A percentile compares a stretch with the other conserved stretches of the same genome.
These are phyloP conservation scores for Mythimna albipuncta DNA, from an alignment of 2,888 invertebrate genomes.

Conservation along the genomic window DNA sequence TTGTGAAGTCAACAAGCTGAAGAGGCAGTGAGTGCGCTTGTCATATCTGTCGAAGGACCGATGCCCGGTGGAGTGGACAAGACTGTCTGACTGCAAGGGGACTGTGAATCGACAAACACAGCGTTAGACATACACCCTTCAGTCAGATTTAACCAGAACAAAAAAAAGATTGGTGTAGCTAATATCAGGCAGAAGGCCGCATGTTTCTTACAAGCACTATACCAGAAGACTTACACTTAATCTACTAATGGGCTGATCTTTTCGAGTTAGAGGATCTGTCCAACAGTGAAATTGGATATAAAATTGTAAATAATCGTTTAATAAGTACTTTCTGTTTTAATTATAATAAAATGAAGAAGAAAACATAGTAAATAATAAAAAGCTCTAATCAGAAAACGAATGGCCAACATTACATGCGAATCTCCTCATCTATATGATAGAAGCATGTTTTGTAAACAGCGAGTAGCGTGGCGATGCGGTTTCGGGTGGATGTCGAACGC, in stretches of 20 bases:
- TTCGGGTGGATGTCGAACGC: slow-evolving; percentile 74
- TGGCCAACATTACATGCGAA: slow-evolving; percentile 12
- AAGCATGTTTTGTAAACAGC: slow-evolving; percentile 63
- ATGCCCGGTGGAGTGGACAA: slow-evolving; percentile 18
- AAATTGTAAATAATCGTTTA: neutral
- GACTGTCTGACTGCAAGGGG: slow-evolving; percentile 13
- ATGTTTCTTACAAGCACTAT: neutral
- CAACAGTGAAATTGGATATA: neutral
- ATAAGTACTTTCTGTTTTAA: neutral
- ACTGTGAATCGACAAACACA: slow-evolving; percentile 35
- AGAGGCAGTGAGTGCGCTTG: slow-evolving; percentile 29
- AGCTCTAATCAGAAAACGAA: neutral
- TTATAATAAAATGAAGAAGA: neutral
- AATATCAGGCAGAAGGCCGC: neutral
- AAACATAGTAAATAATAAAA: neutral
- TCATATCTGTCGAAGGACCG: slow-evolving; percentile 33
- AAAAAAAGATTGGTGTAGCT: neutral
- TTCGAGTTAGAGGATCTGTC: neutral
- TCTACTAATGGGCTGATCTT: no score
- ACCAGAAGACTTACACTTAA: neutral
- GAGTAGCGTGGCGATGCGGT: slow-evolving; percentile 65
- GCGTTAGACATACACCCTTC: neutral
- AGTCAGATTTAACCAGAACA: slow-evolving; percentile 16
- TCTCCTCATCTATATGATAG: slow-evolving; percentile 40
- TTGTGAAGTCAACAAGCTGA: slow-evolving; percentile 17